A percentile compares a stretch with the other conserved stretches of the same genome.
phyloP scores from a whole-genome alignment of 2,797 vertebrate genomes.

The Carcharodon carcharias region DNA sequence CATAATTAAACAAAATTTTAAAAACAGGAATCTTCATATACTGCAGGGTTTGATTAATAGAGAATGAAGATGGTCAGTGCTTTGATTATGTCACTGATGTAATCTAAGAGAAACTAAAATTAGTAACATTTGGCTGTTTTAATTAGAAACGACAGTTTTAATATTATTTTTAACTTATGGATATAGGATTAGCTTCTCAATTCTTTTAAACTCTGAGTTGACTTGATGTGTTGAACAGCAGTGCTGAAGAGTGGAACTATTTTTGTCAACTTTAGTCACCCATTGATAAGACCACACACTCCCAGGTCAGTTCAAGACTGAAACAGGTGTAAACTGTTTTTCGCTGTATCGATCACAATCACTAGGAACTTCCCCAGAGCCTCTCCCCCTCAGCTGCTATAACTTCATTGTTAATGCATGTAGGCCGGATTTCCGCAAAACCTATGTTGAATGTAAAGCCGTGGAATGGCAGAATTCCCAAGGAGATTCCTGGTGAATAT shows the following conservation, averaged over 20 bases:
- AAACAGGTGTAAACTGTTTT: neutral
- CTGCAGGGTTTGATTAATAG: neutral
- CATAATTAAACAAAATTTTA: neutral
- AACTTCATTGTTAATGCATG: neutral
- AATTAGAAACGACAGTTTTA: neutral
- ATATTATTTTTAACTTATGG: neutral
- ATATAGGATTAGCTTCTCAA: neutral
- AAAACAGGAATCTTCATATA: neutral
- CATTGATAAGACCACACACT: neutral
- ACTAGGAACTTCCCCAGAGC: neutral
- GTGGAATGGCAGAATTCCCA: neutral
- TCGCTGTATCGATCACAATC: neutral
- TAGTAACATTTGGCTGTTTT: neutral
- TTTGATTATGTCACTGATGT: neutral
- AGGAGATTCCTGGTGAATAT: neutral
- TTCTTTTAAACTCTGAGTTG: neutral
- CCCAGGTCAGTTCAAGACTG: neutral
- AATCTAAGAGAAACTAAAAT: neutral
- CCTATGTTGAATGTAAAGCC: too few relatives aligned
- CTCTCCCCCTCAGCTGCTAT: neutral
- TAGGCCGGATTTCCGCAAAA: neutral
- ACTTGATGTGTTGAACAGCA: neutral
- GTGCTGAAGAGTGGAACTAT: neutral
- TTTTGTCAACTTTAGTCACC: neutral
- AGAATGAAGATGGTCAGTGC: neutral